A percentile compares a stretch with the other conserved stretches of the same genome.
phyloP scores from a whole-genome alignment of 2,888 invertebrate species.

The Hyposoter dolosus region DNA sequence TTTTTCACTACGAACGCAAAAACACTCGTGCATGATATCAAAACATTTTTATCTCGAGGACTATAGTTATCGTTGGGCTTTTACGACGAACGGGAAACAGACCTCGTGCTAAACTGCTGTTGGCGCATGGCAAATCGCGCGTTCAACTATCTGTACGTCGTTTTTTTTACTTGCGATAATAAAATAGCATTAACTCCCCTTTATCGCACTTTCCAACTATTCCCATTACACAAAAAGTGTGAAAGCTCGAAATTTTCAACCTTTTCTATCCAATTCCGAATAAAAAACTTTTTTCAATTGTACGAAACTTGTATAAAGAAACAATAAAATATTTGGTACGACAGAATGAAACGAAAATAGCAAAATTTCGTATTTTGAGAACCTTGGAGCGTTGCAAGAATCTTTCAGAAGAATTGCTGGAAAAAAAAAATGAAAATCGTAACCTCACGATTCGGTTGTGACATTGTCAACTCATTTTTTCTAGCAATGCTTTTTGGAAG shows the following conservation, averaged over 20 bases:
- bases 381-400: background rate
- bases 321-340: background rate
- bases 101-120: background rate
- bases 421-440: slow-evolving; percentile 40
- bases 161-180: slow-evolving; percentile 9
- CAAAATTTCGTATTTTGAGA: background rate
- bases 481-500: slow-evolving; percentile 1
- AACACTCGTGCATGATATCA: slow-evolving; percentile 14
- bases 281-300: background rate
- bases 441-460: background rate
- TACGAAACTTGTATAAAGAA: background rate
- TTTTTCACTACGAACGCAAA: background rate
- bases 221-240: background rate
- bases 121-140: background rate
- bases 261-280: background rate
- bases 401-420: background rate
- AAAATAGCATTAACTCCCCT: background rate
- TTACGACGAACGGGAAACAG: background rate
- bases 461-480: slow-evolving; percentile 40
- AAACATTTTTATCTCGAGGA: slow-evolving; percentile 18
- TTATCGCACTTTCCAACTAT: background rate
- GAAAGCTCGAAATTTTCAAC: background rate
- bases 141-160: background rate
- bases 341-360: background rate
- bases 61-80: slow-evolving; percentile 29